Evolutionary conservation across 1,140 invertebrate genomes (phyloP).

Genomic region (Rhopalosiphum maidis): DNA sequence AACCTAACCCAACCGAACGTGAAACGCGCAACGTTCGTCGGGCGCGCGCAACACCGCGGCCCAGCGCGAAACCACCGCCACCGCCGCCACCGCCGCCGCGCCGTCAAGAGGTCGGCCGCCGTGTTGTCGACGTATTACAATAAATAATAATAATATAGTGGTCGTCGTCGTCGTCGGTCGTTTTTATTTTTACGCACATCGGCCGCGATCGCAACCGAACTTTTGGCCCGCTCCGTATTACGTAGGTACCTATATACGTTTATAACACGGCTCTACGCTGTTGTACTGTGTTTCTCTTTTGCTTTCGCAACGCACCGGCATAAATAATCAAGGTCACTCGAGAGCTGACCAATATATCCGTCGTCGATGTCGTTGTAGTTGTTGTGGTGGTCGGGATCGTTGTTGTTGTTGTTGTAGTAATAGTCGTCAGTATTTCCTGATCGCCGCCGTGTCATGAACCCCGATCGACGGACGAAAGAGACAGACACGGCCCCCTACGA

Average conservation of each 20-base stretch:
- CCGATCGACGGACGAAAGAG: too few species aligned
- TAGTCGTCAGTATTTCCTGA: not conserved
- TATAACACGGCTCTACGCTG: too few species aligned
- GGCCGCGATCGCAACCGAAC: not conserved
- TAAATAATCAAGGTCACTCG: not conserved
- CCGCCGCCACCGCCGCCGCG: not conserved
- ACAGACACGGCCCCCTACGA: too few species aligned
- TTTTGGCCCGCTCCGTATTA: not conserved
- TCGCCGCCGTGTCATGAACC: not conserved
- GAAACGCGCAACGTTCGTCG: not conserved
- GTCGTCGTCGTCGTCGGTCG: not conserved
- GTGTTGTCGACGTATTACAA: not conserved
- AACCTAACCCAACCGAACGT: conserved; percentile 3
- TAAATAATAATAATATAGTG: not conserved
- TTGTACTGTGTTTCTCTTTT: not conserved
- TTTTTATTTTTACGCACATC: not conserved
- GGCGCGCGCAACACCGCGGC: not conserved
- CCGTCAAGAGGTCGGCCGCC: not conserved
- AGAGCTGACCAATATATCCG: not conserved
- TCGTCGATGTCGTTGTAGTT: not conserved
- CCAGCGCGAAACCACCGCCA: not conserved
- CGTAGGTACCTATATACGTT: not conserved
- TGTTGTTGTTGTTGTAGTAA: not conserved
- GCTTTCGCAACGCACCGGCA: not conserved
- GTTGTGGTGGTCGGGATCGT: too few species aligned